These are phyloP conservation scores for Cantharis rustica DNA, from an alignment of 2,888 invertebrate species.

Conservation along the genomic window DNA sequence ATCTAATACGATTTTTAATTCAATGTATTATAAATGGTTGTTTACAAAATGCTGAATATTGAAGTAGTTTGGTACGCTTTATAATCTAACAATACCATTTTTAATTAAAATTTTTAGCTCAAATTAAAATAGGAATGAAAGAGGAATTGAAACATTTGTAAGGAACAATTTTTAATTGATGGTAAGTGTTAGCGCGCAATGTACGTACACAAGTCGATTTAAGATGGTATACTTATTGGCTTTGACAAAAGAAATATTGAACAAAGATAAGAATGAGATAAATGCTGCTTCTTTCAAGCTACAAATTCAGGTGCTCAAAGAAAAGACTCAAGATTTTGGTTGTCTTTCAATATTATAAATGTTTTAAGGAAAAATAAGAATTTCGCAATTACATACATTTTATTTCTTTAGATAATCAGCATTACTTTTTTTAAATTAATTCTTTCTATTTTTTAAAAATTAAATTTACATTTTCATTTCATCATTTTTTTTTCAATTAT, in stretches of 20 bases:
- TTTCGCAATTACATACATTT: background rate
- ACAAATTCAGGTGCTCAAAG: slow-evolving; percentile 42
- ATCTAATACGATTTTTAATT: background rate
- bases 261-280: slow-evolving; percentile 43
- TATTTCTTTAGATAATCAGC: background rate
- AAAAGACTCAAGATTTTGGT: slow-evolving; percentile 1
- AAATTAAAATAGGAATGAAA: background rate
- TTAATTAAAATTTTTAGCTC: background rate
- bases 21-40: background rate
- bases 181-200: background rate
- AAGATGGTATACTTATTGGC: slow-evolving; percentile 39
- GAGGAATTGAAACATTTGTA: background rate
- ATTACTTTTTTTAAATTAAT: background rate
- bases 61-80: background rate
- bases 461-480: background rate
- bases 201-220: slow-evolving; percentile 13
- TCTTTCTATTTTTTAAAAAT: background rate
- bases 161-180: background rate
- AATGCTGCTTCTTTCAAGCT: slow-evolving; percentile 38
- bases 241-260: slow-evolving; percentile 45
- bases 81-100: background rate
- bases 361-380: background rate
- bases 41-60: background rate
- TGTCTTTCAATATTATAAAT: background rate
- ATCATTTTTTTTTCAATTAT: background rate